Evolutionary conservation across 2,888 invertebrate species (phyloP), one percentile per base, ranked within the genome.

Genomic region (Ophion ellenae): DNA sequence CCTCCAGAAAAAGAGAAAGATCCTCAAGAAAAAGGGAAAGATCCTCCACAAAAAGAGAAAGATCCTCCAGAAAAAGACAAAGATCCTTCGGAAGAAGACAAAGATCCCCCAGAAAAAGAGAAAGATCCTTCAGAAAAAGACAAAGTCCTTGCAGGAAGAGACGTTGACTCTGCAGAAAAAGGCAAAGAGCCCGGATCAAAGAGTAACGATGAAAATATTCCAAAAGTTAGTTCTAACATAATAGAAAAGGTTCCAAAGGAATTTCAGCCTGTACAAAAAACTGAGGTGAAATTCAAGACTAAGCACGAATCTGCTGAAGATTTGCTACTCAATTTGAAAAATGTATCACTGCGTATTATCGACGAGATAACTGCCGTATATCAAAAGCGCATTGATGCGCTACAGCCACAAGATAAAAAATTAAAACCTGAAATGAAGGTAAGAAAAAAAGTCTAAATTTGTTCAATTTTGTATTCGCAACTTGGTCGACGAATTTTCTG

Each of bases 351-450:
- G 2, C 57, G 57, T 9, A 17, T 32, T n/a, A 59, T 73, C 10
- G 73, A 73, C 2, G 40, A 73, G n/a, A 20, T 73, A 9, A n/a
- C 57, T 36, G 73, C 20, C 0, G 20, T n/a, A 1, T 59, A 32
- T 20, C 28, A 71, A n/a, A 71, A 71, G 14, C 47, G n/a, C 2
- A 36, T 59, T n/a, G 59, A 73, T 11, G 53, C 71, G 0, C 11
- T 73, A 20, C n/a, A 59, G n/a, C 9, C 53, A 17, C 14, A 70
- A 28, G 14, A 47, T 28, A 28, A 24, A 28, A 28, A 17, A 2
- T 10, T 20, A 5, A 73, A 73, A 59, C 11, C 20, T 10, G 73
- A 73, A 40, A 73, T 20, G 0, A 59, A 59, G 73, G 73, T 73
- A 36, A 14, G 36, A 20, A 59, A n/a, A 59, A 20, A 28, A 11